phyloP scores from a whole-genome alignment of 2,888 invertebrate species.

The Pherbina coryleti region DNA sequence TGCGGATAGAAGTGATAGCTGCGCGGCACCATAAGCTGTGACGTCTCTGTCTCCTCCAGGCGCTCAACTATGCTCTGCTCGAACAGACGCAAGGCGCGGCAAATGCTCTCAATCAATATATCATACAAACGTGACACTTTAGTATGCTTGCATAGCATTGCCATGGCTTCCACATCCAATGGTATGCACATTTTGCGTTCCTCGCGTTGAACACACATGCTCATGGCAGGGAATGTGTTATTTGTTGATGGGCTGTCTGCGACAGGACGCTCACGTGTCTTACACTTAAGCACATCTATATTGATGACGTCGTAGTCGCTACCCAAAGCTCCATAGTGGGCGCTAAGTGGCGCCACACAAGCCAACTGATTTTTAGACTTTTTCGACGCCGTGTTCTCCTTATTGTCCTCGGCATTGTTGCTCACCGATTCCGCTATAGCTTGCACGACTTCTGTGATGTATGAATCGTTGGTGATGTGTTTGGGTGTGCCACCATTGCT shows the following conservation, averaged over 20 bases:
- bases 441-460: slow-evolving; percentile 56
- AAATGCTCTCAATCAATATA: slow-evolving; percentile 81
- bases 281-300: slow-evolving; percentile 64
- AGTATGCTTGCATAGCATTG: slow-evolving; percentile 77
- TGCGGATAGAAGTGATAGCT: slow-evolving; percentile 78
- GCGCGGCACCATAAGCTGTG: slow-evolving; percentile 59
- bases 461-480: slow-evolving; percentile 54
- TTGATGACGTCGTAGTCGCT: slow-evolving; percentile 64
- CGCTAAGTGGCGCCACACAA: slow-evolving; percentile 35
- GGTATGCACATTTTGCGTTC: slow-evolving; percentile 70
- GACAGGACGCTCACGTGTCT: slow-evolving; percentile 59
- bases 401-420: slow-evolving; percentile 38
- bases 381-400: slow-evolving; percentile 49
- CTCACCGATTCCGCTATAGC: slow-evolving; percentile 50
- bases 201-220: slow-evolving; percentile 58
- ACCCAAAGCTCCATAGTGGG: slow-evolving; percentile 53
- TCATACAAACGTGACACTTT: slow-evolving; percentile 78
- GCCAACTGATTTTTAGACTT: slow-evolving; percentile 11
- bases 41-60: slow-evolving; percentile 62
- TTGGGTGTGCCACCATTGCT: slow-evolving; percentile 34
- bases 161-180: slow-evolving; percentile 78
- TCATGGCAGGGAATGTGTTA: slow-evolving; percentile 51
- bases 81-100: slow-evolving; percentile 77
- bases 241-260: slow-evolving; percentile 39
- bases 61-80: slow-evolving; percentile 76